A percentile compares a stretch with the other conserved stretches of the same genome.
Conservation (phyloP, 2,113 vertebrate species). For the Gymnobelideus leadbeateri region DNA sequence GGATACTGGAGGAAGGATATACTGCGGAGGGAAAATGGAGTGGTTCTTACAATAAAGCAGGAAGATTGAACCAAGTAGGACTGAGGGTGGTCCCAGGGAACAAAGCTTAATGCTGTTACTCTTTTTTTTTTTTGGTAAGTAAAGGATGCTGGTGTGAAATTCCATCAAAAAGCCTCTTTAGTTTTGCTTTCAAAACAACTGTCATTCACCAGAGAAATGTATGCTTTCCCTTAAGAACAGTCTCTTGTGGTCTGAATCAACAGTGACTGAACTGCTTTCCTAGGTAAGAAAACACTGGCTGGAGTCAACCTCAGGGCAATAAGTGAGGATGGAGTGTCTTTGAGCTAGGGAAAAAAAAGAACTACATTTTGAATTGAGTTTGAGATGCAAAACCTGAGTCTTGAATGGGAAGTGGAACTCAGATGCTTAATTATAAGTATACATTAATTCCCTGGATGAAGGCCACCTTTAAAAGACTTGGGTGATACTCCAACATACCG, state of each 20-base stretch:
- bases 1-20: slow-evolving; percentile 6
- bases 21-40: background rate
- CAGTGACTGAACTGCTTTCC: background rate
- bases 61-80: background rate
- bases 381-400: background rate
- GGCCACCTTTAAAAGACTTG: background rate
- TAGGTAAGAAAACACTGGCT: background rate
- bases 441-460: slow-evolving; percentile 47
- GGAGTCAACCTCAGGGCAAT: background rate
- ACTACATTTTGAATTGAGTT: slow-evolving; percentile 54
- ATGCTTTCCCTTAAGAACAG: background rate
- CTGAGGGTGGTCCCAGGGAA: background rate
- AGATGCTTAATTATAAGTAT: background rate
- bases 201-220: background rate
- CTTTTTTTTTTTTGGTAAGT: slow-evolving; percentile 16
- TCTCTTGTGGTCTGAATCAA: background rate
- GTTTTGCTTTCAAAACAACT: background rate
- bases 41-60: background rate
- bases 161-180: background rate
- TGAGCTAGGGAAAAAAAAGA: background rate
- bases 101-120: background rate
- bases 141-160: slow-evolving; percentile 33
- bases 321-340: background rate
- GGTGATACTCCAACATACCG: slow-evolving; percentile 3
- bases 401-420: background rate